These are phyloP conservation scores for Anseranas semipalmata DNA, from an alignment of 2,113 vertebrate species.

Conservation along the genomic window DNA sequence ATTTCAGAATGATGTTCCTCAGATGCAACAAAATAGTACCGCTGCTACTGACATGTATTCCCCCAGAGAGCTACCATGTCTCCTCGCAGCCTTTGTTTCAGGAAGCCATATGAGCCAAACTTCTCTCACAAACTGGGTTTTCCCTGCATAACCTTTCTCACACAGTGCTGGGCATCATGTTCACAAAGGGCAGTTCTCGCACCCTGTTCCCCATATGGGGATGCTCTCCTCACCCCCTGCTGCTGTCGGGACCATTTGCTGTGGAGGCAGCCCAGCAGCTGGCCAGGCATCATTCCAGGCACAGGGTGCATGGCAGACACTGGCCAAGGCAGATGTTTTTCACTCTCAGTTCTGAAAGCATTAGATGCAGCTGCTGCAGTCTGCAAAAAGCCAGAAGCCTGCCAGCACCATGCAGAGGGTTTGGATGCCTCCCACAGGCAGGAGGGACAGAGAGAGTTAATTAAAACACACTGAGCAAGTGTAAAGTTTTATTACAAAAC, in stretches of 20 bases:
- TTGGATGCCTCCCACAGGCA: conserved; percentile 38
- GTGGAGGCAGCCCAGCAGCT: not conserved
- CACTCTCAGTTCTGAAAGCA: not conserved
- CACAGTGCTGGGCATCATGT: not conserved
- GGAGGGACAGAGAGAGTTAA: conserved; percentile 38
- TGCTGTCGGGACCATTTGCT: fast-evolving
- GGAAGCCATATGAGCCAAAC: not conserved
- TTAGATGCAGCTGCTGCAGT: not conserved
- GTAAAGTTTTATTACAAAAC: conserved; percentile 19
- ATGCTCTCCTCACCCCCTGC: not conserved
- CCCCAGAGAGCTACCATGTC: not conserved
- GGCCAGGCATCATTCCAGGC: not conserved
- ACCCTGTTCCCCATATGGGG: fast-evolving
- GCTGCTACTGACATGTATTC: not conserved
- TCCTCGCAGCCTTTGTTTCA: not conserved
- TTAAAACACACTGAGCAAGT: conserved; percentile 24
- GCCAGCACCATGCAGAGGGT: not conserved
- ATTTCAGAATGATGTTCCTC: not conserved
- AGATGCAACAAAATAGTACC: not conserved
- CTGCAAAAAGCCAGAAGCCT: not conserved
- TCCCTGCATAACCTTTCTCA: not conserved
- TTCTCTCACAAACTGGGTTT: fast-evolving
- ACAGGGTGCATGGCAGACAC: fast-evolving
- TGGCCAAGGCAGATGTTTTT: not conserved
- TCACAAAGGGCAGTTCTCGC: not conserved